Conservation (phyloP, 2,113 vertebrate genomes). For the Fulica atra region DNA sequence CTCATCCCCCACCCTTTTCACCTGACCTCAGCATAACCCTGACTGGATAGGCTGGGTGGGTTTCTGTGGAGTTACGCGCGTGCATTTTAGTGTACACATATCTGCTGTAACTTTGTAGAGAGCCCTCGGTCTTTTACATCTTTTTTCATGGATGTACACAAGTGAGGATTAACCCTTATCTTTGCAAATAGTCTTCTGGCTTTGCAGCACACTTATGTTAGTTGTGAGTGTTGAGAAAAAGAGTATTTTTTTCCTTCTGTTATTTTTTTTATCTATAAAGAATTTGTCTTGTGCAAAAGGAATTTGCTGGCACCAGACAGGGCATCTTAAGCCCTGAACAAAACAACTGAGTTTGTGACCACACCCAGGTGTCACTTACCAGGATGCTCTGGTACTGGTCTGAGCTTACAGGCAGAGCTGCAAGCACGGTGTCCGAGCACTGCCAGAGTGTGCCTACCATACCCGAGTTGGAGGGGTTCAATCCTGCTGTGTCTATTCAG, state of each 20-base stretch:
- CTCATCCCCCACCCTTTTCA: neutral
- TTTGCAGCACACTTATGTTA: neutral
- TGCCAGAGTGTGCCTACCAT: too few species aligned
- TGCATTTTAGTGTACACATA: neutral
- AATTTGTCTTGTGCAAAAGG: neutral
- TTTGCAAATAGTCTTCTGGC: neutral
- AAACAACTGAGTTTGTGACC: neutral
- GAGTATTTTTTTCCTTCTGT: neutral
- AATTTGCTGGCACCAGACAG: neutral
- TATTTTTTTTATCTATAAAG: neutral
- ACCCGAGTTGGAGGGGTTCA: neutral
- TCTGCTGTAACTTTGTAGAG: neutral
- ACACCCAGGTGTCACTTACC: neutral
- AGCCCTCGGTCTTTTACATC: neutral
- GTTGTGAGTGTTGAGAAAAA: neutral
- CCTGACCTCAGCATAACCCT: neutral
- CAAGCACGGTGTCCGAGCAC: fast-evolving
- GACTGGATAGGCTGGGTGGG: neutral
- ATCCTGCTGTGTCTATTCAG: neutral
- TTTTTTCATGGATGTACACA: neutral
- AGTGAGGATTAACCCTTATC: neutral
- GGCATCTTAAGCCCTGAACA: neutral
- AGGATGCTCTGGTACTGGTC: neutral
- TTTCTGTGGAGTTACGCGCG: neutral
- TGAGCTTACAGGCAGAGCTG: neutral